phyloP scores from a whole-genome alignment of 2,797 vertebrate genomes.

The Notoglanidium macrostoma region DNA sequence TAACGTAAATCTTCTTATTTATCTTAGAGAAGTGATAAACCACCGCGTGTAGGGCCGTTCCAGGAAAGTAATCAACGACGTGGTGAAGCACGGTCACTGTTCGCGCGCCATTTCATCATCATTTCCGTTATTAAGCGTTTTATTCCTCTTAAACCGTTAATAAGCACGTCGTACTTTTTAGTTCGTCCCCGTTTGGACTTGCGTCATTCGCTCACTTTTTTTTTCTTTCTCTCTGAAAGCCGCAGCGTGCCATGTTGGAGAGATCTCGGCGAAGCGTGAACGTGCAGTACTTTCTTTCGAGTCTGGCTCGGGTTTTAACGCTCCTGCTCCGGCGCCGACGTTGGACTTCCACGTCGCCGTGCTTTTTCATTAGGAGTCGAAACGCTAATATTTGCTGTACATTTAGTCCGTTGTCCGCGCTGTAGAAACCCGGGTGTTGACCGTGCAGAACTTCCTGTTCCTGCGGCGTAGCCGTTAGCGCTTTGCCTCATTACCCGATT shows the following conservation, averaged over 20 bases:
- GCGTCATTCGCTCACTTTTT: not conserved
- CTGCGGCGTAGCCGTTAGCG: not conserved
- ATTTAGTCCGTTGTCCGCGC: not conserved
- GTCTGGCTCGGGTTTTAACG: not conserved
- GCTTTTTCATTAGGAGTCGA: not conserved
- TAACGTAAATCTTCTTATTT: too few relatives aligned
- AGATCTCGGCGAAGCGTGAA: not conserved
- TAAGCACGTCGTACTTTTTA: not conserved
- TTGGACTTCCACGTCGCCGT: not conserved
- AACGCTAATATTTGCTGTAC: not conserved
- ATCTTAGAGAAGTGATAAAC: not conserved
- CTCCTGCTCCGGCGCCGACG: not conserved
- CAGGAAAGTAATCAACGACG: not conserved
- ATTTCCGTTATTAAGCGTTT: not conserved
- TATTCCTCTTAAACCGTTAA: not conserved
- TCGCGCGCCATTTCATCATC: too few relatives aligned
- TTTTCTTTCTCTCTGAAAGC: not conserved
- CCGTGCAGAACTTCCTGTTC: slow-evolving; percentile 18
- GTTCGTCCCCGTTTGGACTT: not conserved
- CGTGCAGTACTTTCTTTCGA: not conserved
- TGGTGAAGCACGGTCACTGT: not conserved
- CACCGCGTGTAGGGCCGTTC: not conserved
- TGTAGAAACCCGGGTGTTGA: not conserved
- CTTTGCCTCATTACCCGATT: slow-evolving; percentile 35
- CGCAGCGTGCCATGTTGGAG: not conserved